Base-by-base conservation (phyloP, 1,140 invertebrate genomes). In the Zaprionus inermis region DNA sequence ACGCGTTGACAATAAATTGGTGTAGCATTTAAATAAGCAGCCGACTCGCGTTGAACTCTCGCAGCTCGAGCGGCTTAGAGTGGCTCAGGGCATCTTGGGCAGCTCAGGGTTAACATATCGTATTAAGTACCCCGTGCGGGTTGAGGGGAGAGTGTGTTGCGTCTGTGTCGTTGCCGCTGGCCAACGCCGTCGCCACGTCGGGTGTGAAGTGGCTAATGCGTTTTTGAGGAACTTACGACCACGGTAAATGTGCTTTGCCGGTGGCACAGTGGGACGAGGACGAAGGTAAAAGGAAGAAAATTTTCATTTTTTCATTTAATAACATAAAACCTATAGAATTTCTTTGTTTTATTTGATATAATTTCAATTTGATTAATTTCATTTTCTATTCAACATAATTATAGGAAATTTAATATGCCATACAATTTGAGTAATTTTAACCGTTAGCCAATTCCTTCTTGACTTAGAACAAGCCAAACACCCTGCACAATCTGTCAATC, bases 1-100 rank as follows among this genome's bases (percentile, higher is more conserved):
- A 46, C 67, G 58, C 69, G 86, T 88, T 90, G 88, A 88, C 86
- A 90, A 91, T 91, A 90, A 90, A 88, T 90, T 86, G 79, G 58
- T 77, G 82, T 75, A 64, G 83, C 83, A 89, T 89, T 88, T 81
- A 86, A 85, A 86, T 85, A 85, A 88, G 84, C 83, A 59, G 49
- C 5, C 24, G 24, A 28, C 44, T 46, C 61, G 58, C 30, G 28
- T 18, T 44, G n/a, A 44, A 56, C 16, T 14, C 34, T 14, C 16
- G 30, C 54, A 34, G 20, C 49, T 64, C 44, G 14, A 9, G 44
- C 18, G 12, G 49, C 16, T 38, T 28, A 22, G 18, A 44, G 36
- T 36, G 20, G 16, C 46, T 63, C 57, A 28, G 12, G 14, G 36
- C 46, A 63, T 32, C 46, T 63, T 38, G 41, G 16, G 18, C 30